Evolutionary conservation across 2,797 vertebrate genomes (phyloP), one percentile per base, ranked within the genome.

Genomic region (Lutjanus campechanus): DNA sequence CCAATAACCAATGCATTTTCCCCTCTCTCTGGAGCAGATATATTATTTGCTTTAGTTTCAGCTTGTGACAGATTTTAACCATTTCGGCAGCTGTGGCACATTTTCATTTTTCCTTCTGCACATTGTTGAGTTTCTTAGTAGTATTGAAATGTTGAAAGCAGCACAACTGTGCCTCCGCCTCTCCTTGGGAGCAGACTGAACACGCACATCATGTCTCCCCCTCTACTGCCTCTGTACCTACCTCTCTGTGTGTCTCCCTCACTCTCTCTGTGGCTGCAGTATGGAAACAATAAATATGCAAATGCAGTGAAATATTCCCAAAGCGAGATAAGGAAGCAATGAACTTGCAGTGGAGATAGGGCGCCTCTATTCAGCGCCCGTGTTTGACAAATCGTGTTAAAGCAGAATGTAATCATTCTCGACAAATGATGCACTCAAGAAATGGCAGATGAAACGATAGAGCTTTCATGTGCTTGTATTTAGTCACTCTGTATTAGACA

Each of bases 251-350:
- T 53, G 25, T 72, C 19, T 79, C 43, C 54, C 69, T 81, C 53
- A 6, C 61, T 40, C 64, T 56, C 59, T 61, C 46, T 11, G 43
- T 44, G 47, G 76, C 79, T 58, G 68, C 79, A 40, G 67, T 86
- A 88, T 88, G 81, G 79, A 88, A 89, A 92, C 89, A 93, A 93
- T 93, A 83, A 84, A 89, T 88, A 89, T 92, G 89, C 86, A 91
- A 92, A 93, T 90, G 64, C n/a, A 1, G 63, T 69, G 73, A 85
- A 89, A 89, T 82, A 88, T 82, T 88, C 76, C 72, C 53, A 78
- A 69, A 63, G 66, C 4, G 16, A 90, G 91, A 93, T 91, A 92
- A 92, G 85, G 65, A 86, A 69, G 76, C 77, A 87, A 86, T 89
- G 79, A 81, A 89, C 50, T 81, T 44, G 76, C 79, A 16, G 83